Evolutionary conservation across 2,797 vertebrate genomes (phyloP).

Genomic region (Eutrigla gurnardus): DNA sequence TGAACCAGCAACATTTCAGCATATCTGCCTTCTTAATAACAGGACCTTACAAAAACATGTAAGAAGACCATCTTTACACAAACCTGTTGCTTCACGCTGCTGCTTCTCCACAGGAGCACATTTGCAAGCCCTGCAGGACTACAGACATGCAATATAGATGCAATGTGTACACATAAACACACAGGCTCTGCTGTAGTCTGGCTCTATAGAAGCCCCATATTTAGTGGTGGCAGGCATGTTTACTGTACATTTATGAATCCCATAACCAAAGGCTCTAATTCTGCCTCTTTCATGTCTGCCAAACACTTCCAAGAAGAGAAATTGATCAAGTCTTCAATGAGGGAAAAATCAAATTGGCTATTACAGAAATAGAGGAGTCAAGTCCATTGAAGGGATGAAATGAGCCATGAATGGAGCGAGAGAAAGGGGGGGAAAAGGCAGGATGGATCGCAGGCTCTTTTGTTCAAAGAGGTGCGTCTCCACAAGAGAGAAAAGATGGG

Average conservation of each 20-base stretch:
- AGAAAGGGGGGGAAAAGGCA: constrained; percentile 57
- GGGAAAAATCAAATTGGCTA: constrained; percentile 81
- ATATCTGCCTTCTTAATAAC: too few relatives aligned
- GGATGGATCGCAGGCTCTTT: constrained; percentile 68
- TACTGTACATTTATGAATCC: constrained; percentile 50
- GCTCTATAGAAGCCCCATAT: constrained; percentile 31
- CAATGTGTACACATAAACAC: constrained; percentile 25
- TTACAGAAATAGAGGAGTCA: constrained; percentile 79
- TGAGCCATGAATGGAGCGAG: constrained; percentile 77
- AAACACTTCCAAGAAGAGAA: constrained; percentile 70
- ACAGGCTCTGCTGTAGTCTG: constrained; percentile 2
- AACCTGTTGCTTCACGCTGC: constrained; percentile 24
- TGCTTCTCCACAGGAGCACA: constrained; percentile 12
- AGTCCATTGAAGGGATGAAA: constrained; percentile 79
- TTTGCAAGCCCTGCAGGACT: background rate
- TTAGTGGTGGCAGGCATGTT: background rate
- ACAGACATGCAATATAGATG: constrained; percentile 11
- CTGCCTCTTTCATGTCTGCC: constrained; percentile 65
- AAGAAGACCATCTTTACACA: background rate
- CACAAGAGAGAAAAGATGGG: constrained; percentile 70
- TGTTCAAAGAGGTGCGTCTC: constrained; percentile 72
- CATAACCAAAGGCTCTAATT: constrained; percentile 61
- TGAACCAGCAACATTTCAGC: background rate
- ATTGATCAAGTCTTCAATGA: constrained; percentile 83
- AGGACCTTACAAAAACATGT: background rate